Conservation (phyloP, 1,140 invertebrate genomes). For the Nylanderia fulva region DNA sequence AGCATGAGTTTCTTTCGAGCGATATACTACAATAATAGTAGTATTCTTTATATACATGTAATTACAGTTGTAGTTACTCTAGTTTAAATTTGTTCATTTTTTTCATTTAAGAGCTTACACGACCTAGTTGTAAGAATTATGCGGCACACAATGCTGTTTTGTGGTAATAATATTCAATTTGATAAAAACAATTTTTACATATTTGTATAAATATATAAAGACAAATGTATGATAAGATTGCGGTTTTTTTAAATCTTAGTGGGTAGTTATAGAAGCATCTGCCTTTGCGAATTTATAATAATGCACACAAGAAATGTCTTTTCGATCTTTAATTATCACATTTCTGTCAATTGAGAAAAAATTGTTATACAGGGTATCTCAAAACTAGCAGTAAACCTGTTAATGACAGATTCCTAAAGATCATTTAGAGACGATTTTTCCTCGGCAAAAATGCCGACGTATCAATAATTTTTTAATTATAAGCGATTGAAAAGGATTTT, state of each 20-base stretch:
- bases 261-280: conserved; percentile 3
- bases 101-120: background rate
- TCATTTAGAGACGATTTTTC: no score
- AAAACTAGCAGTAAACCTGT: no score
- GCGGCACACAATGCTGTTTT: background rate
- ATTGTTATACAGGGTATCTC: no score
- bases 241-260: background rate
- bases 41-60: background rate
- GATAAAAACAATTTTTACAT: background rate
- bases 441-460: no score
- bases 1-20: background rate
- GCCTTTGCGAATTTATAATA: conserved; percentile 14
- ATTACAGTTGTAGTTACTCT: background rate
- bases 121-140: background rate
- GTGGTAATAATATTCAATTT: background rate
- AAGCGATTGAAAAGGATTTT: no score
- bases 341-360: background rate
- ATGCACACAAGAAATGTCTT: background rate
- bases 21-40: background rate
- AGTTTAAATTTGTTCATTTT: background rate
- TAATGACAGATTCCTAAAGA: no score
- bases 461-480: no score
- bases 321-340: background rate
- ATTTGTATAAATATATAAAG: background rate
- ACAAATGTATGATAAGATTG: background rate